phyloP scores from a whole-genome alignment of 1,140 invertebrate genomes.

The Varroa destructor region DNA sequence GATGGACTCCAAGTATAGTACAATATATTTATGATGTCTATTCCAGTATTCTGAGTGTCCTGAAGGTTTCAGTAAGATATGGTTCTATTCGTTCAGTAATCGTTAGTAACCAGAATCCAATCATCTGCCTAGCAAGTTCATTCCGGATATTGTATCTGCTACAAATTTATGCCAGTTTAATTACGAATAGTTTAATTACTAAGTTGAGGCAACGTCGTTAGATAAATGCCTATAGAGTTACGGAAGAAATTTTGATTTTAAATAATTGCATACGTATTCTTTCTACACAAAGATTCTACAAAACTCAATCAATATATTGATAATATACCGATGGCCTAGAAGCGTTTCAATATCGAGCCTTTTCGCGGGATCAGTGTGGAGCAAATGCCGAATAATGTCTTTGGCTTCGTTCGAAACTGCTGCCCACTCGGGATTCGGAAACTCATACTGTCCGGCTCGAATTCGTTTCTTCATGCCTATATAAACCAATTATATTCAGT shows the following conservation, averaged over 20 bases:
- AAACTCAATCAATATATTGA: not conserved
- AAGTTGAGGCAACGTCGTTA: not conserved
- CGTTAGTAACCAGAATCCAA: too few species aligned
- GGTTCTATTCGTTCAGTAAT: too few species aligned
- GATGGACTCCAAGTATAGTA: constrained; percentile 11
- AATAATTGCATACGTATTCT: too few species aligned
- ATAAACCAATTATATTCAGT: too few species aligned
- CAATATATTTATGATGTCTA: constrained; percentile 22
- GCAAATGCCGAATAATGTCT: constrained; percentile 79
- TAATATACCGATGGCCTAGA: not conserved
- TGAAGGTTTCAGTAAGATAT: too few species aligned
- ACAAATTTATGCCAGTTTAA: too few species aligned
- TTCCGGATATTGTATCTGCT: too few species aligned
- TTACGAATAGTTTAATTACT: not conserved
- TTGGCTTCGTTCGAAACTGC: constrained; percentile 83
- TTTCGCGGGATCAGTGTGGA: constrained; percentile 79
- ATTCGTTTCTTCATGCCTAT: constrained; percentile 95
- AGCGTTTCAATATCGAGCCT: constrained; percentile 61
- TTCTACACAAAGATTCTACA: too few species aligned
- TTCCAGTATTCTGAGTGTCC: constrained; percentile 4
- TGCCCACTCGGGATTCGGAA: constrained; percentile 88
- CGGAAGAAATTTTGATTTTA: too few species aligned
- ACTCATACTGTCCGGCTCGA: constrained; percentile 86
- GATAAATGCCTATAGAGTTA: not conserved
- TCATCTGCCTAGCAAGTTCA: too few species aligned